phyloP scores from a whole-genome alignment of 2,888 invertebrate genomes.

The Apotomis capreana region DNA sequence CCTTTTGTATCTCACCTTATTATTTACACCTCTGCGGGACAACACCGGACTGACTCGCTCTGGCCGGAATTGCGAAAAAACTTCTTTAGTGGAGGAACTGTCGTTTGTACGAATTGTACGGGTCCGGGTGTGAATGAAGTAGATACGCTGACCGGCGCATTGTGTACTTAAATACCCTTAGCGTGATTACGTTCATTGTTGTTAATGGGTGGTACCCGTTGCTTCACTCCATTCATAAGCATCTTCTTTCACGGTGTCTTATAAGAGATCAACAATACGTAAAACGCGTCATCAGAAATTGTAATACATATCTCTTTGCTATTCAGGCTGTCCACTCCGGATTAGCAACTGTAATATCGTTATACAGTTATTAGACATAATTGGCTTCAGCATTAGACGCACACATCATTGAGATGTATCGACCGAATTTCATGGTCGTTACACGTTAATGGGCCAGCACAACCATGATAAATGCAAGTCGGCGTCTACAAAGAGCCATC shows the following conservation, averaged over 20 bases:
- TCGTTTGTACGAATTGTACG: slow-evolving; percentile 43
- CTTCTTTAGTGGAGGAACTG: slow-evolving; percentile 50
- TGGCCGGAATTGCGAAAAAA: slow-evolving; percentile 52
- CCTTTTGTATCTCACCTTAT: slow-evolving; percentile 63
- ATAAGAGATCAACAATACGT: slow-evolving; percentile 20
- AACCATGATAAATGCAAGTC: slow-evolving; percentile 73
- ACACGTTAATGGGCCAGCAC: slow-evolving; percentile 67
- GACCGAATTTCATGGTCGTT: slow-evolving; percentile 75
- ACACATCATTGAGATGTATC: slow-evolving; percentile 64
- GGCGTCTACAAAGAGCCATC: slow-evolving; percentile 71
- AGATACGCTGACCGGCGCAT: slow-evolving; percentile 19
- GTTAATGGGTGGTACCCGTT: slow-evolving; percentile 37
- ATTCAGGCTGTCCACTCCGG: slow-evolving; percentile 37
- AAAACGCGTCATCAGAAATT: slow-evolving; percentile 29
- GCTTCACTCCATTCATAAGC: slow-evolving; percentile 23
- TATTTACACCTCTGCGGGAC: slow-evolving; percentile 70
- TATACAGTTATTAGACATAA: slow-evolving; percentile 66
- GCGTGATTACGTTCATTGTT: slow-evolving; percentile 24
- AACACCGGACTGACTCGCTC: slow-evolving; percentile 52
- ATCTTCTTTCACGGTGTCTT: slow-evolving; percentile 20
- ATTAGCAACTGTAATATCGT: slow-evolving; percentile 58
- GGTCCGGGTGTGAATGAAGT: slow-evolving; percentile 34
- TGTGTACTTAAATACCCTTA: slow-evolving; percentile 30
- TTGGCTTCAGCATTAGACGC: slow-evolving; percentile 64
- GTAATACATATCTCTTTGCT: slow-evolving; percentile 27